A percentile compares a stretch with the other conserved stretches of the same genome.
Conservation (phyloP, 2,888 invertebrate genomes). For the Leucoma salicis region DNA sequence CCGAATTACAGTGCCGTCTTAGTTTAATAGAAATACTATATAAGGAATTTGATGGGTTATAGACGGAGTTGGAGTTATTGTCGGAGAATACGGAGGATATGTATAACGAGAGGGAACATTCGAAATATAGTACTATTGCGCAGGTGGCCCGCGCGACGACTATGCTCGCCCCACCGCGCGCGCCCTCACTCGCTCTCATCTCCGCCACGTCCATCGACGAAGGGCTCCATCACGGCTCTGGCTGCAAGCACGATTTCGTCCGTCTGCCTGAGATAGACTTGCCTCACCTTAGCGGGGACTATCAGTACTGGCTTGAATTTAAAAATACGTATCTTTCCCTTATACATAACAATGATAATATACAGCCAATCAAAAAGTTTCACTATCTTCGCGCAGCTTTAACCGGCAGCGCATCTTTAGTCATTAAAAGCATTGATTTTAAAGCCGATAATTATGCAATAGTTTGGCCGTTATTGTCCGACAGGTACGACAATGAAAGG, state of each 20-base stretch:
- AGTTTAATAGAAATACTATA: slow-evolving; percentile 16
- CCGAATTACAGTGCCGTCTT: neutral
- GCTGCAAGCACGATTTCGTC: neutral
- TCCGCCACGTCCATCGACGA: neutral
- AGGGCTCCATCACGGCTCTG: neutral
- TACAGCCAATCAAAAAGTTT: neutral
- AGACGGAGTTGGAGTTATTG: slow-evolving; percentile 2
- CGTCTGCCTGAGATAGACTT: neutral
- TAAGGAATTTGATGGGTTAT: slow-evolving; percentile 4
- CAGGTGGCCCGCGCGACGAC: neutral
- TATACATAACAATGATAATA: neutral
- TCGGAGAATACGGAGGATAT: neutral
- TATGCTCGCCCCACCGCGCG: neutral
- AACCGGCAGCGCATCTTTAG: neutral
- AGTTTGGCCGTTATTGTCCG: neutral
- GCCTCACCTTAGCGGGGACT: neutral
- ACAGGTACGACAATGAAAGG: neutral
- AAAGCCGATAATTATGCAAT: neutral
- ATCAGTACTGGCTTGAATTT: neutral
- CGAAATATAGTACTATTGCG: neutral
- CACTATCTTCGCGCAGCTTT: neutral
- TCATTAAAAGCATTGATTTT: neutral
- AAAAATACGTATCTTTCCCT: neutral
- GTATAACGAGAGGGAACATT: neutral
- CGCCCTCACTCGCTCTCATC: neutral